Evolutionary conservation across 2,888 invertebrate genomes (phyloP).

Genomic region (Callimorpha dominula): DNA sequence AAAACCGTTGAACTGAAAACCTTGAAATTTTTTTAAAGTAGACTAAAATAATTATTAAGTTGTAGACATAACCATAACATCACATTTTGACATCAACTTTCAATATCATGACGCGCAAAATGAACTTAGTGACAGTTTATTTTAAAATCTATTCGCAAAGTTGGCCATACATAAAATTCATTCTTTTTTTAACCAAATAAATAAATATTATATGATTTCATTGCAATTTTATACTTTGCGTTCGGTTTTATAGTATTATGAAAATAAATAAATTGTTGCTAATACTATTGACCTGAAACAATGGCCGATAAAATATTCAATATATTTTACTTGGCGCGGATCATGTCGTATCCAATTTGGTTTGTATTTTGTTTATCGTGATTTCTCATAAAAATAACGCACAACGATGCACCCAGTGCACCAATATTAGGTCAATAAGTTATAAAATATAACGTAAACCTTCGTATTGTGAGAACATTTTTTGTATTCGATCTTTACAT

Average conservation of each 20-base stretch:
- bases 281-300: constrained; percentile 63
- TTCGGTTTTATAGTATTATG: constrained; percentile 13
- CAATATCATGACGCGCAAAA: background rate
- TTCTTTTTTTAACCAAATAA: background rate
- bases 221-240: background rate
- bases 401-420: constrained; percentile 16
- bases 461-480: too few relatives aligned
- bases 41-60: too few relatives aligned
- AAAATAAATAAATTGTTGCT: constrained; percentile 43
- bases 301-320: constrained; percentile 74
- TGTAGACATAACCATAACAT: too few relatives aligned
- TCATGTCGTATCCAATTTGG: constrained; percentile 53
- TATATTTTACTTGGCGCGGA: constrained; percentile 64
- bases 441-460: too few relatives aligned
- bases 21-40: too few relatives aligned
- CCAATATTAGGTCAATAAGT: constrained; percentile 12
- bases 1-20: too few relatives aligned
- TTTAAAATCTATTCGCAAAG: background rate
- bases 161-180: background rate
- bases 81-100: too few relatives aligned
- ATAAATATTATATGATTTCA: background rate
- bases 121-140: background rate
- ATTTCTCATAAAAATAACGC: constrained; percentile 52
- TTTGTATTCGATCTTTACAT: too few relatives aligned
- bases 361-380: constrained; percentile 55